Evolutionary conservation across 2,888 invertebrate genomes (phyloP).

Genomic region (Agapostemon virescens): DNA sequence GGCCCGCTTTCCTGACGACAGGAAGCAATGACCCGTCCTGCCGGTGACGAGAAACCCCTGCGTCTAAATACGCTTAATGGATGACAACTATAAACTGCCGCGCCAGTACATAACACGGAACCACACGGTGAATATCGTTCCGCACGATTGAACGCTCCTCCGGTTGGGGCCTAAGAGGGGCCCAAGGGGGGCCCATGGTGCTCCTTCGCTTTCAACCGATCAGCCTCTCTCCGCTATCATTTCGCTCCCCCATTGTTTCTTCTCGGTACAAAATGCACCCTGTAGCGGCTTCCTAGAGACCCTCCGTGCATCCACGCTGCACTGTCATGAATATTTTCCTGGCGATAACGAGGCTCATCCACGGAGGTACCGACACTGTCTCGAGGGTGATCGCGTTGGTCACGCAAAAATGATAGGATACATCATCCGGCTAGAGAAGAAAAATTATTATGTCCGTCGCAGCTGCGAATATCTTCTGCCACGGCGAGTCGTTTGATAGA

Average conservation of each 20-base stretch:
- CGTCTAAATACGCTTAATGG: slow-evolving; percentile 69
- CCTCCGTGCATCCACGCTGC: slow-evolving; percentile 27
- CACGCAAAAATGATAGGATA: slow-evolving; percentile 2
- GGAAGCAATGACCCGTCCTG: slow-evolving; percentile 62
- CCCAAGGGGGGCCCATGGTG: slow-evolving; percentile 40
- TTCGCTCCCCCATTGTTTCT: slow-evolving; percentile 67
- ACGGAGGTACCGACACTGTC: background rate
- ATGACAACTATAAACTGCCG: slow-evolving; percentile 73
- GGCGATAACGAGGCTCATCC: slow-evolving; percentile 30
- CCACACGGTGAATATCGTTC: slow-evolving; percentile 70
- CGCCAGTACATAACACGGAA: slow-evolving; percentile 67
- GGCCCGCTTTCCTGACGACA: slow-evolving; percentile 51
- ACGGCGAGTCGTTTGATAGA: background rate
- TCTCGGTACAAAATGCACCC: slow-evolving; percentile 60
- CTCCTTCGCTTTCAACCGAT: slow-evolving; percentile 44
- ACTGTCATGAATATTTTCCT: slow-evolving; percentile 44
- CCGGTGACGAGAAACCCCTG: slow-evolving; percentile 60
- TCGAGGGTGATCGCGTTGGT: slow-evolving; percentile 12
- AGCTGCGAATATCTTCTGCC: background rate
- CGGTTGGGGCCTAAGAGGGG: too few relatives aligned
- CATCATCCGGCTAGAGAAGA: background rate
- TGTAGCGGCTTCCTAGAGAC: slow-evolving; percentile 40
- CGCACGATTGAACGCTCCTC: slow-evolving; percentile 69
- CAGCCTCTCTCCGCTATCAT: slow-evolving; percentile 56
- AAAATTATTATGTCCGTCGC: background rate